phyloP scores from a whole-genome alignment of 2,888 invertebrate species.

The Agriotes lineatus region DNA sequence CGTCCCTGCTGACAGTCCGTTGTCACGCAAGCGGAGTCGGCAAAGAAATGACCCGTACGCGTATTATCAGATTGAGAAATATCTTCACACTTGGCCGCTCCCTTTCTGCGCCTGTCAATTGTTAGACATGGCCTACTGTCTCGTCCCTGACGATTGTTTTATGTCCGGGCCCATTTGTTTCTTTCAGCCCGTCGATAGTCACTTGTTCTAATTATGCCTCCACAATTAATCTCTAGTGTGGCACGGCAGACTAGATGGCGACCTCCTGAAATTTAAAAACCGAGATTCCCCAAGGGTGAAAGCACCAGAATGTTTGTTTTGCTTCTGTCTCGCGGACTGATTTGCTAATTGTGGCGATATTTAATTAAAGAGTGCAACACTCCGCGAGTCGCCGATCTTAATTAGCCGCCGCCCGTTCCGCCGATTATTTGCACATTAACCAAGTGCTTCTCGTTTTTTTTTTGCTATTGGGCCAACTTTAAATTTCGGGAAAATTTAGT shows the following conservation, averaged over 20 bases:
- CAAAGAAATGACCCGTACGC: conserved; percentile 54
- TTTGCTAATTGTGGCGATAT: conserved; percentile 5
- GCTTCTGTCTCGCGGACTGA: conserved; percentile 14
- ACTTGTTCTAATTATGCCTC: conserved; percentile 30
- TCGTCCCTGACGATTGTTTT: conserved; percentile 40
- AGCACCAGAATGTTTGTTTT: conserved; percentile 8
- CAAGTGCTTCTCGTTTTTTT: no score
- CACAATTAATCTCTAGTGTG: conserved; percentile 35
- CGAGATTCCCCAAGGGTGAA: no score
- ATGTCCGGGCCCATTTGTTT: conserved; percentile 34
- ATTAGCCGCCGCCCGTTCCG: background rate
- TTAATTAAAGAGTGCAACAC: conserved; percentile 7
- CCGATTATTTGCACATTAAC: no score
- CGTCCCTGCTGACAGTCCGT: conserved; percentile 32
- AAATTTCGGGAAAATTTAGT: no score
- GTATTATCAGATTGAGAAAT: conserved; percentile 53
- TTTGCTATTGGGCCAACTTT: no score
- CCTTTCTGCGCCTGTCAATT: conserved; percentile 54
- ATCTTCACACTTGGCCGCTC: conserved; percentile 54
- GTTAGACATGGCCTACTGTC: conserved; percentile 46
- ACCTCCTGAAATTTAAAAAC: no score
- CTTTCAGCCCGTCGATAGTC: conserved; percentile 27
- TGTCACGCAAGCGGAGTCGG: conserved; percentile 38
- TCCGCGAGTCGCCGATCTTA: background rate
- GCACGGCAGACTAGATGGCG: conserved; percentile 7